Base-by-base conservation (phyloP, 2,888 invertebrate species). In the Hypomecis punctinalis region DNA sequence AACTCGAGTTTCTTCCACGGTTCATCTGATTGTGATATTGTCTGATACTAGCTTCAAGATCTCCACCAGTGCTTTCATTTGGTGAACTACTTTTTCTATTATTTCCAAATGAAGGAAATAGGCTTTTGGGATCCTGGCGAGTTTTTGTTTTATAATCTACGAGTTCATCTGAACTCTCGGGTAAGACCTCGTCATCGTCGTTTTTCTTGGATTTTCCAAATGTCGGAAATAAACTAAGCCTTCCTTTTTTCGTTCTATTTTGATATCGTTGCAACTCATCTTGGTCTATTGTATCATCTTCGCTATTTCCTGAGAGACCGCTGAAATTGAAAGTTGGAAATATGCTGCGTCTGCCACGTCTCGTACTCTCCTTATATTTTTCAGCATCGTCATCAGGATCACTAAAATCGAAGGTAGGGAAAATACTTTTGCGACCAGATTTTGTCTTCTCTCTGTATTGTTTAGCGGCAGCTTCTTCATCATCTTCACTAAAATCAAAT, bases 121-220 rank as follows among this genome's bases (percentile, higher is more conserved):
- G 71, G 72, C 93, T 93, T 35, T 79, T 77, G 6, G 92, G 85
- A 40, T 91, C 90, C 11, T 78, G 78, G 46, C 79, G 81, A 5
- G 91, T 90, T 74, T 91, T 91, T 64, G 87, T 89, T 74, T 90
- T 90, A 67, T 92, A 92, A 61, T 88, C 84, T 1, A 89, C 86
- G 36, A 92, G 78, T 75, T 93, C 93, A 59, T 91, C 92, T 13
- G 91, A 90, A 74, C 88, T 89, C 75, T 92, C 92, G 1, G 92
- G 91, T 76, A 92, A 79, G 36, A 85, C 77, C 43, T 87, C 85
- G 51, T 92, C 91, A 55, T 92, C 91, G 37, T 72, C 73, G 37
- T 66, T 79, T 69, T 85, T 86, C 71, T 88, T 87, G 36, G 84
- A 78, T 60, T 81, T 89, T 5, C 91, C 90, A 75, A 91, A 92